Percentiles rank a stretch among this genome's conserved stretches.
Evolutionary conservation across 2,113 vertebrate genomes (phyloP).

Genomic region (Pterocles burchelli): DNA sequence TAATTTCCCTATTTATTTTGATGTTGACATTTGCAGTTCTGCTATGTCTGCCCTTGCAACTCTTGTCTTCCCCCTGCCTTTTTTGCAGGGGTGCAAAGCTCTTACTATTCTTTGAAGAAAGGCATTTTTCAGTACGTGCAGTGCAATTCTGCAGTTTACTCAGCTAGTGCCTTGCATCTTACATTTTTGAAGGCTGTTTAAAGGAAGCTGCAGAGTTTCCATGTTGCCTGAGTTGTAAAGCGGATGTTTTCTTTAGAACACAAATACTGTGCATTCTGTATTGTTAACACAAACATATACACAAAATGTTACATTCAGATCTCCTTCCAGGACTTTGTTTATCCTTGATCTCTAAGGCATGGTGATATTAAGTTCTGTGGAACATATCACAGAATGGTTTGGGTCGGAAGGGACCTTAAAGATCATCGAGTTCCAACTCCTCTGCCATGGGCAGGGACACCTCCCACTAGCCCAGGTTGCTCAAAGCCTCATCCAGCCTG

Average conservation of each 20-base stretch:
- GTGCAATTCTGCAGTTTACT: background rate
- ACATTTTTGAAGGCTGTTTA: background rate
- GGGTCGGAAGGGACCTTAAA: no score
- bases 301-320: background rate
- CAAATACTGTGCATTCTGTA: background rate
- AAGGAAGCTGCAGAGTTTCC: background rate
- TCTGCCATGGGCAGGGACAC: no score
- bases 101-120: background rate
- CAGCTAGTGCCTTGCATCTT: background rate
- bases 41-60: background rate
- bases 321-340: background rate
- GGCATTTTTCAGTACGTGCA: background rate
- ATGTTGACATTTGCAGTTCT: background rate
- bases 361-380: background rate
- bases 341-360: background rate
- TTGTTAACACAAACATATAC: background rate
- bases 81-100: background rate
- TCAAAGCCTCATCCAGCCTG: no score
- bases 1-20: background rate
- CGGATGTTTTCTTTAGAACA: background rate
- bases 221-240: background rate
- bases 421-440: no score
- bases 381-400: background rate
- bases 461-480: no score
- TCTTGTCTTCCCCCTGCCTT: slow-evolving; percentile 21